Conservation (phyloP, 2,888 invertebrate genomes). For the Eupithecia vulgata region DNA sequence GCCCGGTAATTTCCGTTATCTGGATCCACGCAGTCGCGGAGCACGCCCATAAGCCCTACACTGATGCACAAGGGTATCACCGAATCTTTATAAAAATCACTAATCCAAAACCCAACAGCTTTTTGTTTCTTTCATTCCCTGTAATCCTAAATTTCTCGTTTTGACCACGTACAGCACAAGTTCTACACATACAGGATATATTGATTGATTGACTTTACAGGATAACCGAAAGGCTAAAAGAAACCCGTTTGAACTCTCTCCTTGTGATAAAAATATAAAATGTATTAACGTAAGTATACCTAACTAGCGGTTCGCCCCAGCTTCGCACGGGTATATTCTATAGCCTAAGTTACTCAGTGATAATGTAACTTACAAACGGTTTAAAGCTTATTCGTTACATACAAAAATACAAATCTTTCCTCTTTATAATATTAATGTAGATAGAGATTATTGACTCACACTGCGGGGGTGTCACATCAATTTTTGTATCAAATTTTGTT, state of each 20-base stretch:
- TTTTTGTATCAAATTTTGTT: background rate
- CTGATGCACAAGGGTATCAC: background rate
- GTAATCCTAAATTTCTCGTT: background rate
- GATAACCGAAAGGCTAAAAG: background rate
- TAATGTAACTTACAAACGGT: too few relatives aligned
- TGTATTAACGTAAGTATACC: background rate
- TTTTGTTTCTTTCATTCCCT: background rate
- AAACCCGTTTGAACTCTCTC: background rate
- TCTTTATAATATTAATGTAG: too few relatives aligned
- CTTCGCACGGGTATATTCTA: too few relatives aligned
- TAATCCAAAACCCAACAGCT: background rate
- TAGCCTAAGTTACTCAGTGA: too few relatives aligned
- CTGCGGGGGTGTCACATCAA: background rate
- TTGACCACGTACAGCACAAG: background rate
- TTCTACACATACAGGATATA: background rate
- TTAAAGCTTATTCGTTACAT: too few relatives aligned
- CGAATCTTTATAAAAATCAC: background rate
- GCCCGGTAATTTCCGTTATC: conserved; percentile 71
- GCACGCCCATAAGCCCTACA: conserved; percentile 4
- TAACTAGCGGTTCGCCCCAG: too few relatives aligned
- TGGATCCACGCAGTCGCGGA: conserved; percentile 52
- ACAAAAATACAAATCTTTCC: too few relatives aligned
- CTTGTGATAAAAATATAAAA: conserved; percentile 9
- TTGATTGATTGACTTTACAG: background rate
- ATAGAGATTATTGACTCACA: background rate